Base-by-base conservation (phyloP, 2,888 invertebrate species). In the Drosophila paramelanica region DNA sequence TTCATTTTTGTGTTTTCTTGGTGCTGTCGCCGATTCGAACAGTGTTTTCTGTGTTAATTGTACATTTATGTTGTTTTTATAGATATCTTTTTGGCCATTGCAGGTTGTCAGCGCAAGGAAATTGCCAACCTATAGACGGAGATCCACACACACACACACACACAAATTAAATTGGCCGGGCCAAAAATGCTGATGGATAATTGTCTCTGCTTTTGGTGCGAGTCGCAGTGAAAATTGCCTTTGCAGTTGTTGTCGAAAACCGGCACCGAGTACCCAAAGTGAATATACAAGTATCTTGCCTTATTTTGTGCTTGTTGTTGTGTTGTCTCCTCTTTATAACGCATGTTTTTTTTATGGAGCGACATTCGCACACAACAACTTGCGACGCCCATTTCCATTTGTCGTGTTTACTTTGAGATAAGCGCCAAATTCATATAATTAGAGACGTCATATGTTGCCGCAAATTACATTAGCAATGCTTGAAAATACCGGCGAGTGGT, bases 401-500 rank as follows among this genome's bases (percentile, higher is more conserved):
- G 80, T 67, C 77, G 68, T 77, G 83, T 79, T 88, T 79, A 69
- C 82, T 68, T 72, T 59, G 69, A 79, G 86, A 88, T 88, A 88
- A 85, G 86, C 88, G 68, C 71, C 71, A 85, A 85, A 88, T 79
- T 88, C 83, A 75, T 79, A 82, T 88, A 86, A 88, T 88, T 84
- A 83, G 84, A 72, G 72, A 68, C 76, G 73, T 82, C 87, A 83
- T 69, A 77, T 88, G 77, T 77, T 80, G 80, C 71, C 80, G 75
- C 62, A 75, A 79, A 74, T 75, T 82, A 74, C 83, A 83, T 74
- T 82, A 73, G 78, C 65, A 55, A 52, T 31, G 67, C 41, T 39
- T 46, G 57, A 42, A 27, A 57, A 60, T 58, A 33, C 36, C 42
- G 39, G 27, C 49, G 31, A 47, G 11, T 11, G 17, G 27, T 27